A percentile compares a stretch with the other conserved stretches of the same genome.
Evolutionary conservation across 2,113 vertebrate genomes (phyloP).

Genomic region (Gopherus evgoodei): DNA sequence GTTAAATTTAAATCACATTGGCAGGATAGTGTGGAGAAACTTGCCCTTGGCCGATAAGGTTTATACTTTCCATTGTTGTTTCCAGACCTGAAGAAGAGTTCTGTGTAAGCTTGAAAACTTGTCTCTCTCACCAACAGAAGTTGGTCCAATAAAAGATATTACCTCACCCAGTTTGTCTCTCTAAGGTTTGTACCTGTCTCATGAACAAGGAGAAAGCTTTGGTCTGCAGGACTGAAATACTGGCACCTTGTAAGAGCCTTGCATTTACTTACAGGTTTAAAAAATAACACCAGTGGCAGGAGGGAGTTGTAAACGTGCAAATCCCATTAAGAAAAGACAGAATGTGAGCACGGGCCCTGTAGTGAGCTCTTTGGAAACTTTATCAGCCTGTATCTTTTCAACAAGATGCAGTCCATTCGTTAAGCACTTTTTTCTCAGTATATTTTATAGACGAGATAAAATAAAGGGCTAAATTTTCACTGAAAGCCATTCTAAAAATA

Average conservation of each 20-base stretch:
- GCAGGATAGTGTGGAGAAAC: not conserved
- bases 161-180: not conserved
- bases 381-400: not conserved
- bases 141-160: not conserved
- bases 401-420: not conserved
- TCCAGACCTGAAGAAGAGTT: not conserved
- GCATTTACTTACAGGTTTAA: not conserved
- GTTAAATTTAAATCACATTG: not conserved
- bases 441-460: not conserved
- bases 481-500: not conserved
- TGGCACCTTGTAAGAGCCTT: not conserved
- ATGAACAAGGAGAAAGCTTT: not conserved
- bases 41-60: not conserved
- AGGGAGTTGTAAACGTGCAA: not conserved
- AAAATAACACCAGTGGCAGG: not conserved
- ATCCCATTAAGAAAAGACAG: accelerated
- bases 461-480: not conserved
- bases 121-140: not conserved
- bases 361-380: not conserved
- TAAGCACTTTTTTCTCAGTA: not conserved
- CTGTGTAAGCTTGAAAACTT: not conserved
- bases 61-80: not conserved
- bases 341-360: not conserved
- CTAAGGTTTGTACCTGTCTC: not conserved
- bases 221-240: not conserved